Base-by-base conservation (phyloP, 2,797 vertebrate species). In the Acanthiza pusilla region DNA sequence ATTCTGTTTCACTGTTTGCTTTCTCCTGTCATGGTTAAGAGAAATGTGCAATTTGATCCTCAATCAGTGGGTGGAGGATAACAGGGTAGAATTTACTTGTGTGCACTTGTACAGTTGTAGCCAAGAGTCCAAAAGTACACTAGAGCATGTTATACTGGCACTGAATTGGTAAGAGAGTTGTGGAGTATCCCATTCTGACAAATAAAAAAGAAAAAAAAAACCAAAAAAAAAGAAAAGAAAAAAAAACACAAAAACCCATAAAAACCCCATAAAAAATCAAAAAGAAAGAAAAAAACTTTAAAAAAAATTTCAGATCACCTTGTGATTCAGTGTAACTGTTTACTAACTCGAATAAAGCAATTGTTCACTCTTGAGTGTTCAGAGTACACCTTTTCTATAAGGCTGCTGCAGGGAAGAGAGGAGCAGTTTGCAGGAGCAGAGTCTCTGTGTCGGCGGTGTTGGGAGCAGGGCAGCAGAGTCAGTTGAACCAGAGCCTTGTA, bases 11-110 rank as follows among this genome's bases (percentile, higher is more conserved):
- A 97, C 97, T 98, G 97, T 98, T 98, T 98, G 97, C 96, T 98
- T 98, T 98, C 97, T 97, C 97, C 98, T 98, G 98, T 98, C 97
- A 97, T 97, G 97, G 98, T 98, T 96, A 98, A 98, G 97, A 98
- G 97, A 98, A 98, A 98, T 98, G 98, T 98, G 98, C 97, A 98
- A 98, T 98, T 97, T 95, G 98, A 98, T 98, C 98, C 98, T 98
- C 97, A 97, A 94, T 98, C 98, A 97, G 98, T 98, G 98, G 98
- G 97, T 98, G 97, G 97, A 98, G 98, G 98, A 98, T 97, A 98
- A 98, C 98, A 98, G 98, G 98, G 98, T 99, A 98, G 98, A 98
- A 97, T 97, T 98, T 97, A 97, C 97, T 98, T 98, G 98, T 98
- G 97, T 98, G 98, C 98, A 98, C 98, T 98, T 98, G 98, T 98